Base-by-base conservation (phyloP, 1,140 invertebrate species). In the Procambarus virginalis region DNA sequence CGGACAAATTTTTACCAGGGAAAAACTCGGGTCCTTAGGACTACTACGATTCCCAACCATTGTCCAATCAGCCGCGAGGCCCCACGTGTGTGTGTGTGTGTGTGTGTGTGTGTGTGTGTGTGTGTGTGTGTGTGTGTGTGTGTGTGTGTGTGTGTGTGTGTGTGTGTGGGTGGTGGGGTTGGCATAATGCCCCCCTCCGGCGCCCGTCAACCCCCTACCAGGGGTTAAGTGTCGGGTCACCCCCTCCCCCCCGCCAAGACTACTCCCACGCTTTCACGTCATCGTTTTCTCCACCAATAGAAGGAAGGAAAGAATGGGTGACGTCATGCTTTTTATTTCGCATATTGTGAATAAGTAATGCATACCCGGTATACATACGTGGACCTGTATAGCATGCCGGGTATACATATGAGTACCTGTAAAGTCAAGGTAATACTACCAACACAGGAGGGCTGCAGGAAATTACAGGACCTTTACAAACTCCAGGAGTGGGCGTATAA, bases 151-250 rank as follows among this genome's bases (percentile, higher is more conserved):
- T 80, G 22, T 51, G 85, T 58, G 85, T 79, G 70, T 78, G 84
- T 78, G 51, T 86, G 75, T 77, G 75, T 77, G 75, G 48, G 84
- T 77, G 86, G 78, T 80, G 77, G 68, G n/a, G 83, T 9, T n/a
- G 85, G 55, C 68, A 75, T 82, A 88, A 88, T 88, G 86, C 86
- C 86, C 78, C 85, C 86, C 86, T 88, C 78, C 86, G 1, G n/a
- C 68, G 86, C 77, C 64, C 82, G 86, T 88, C 86, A 88, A 55
- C 64, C 86, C 86, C 86, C 86, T 79, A 76, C 86, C 48, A 82
- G 34, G 86, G 86, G 86, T 88, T 88, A 81, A 88, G 64, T 82
- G 64, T 73, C 12, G 86, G 86, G 86, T 88, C 86, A 88, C 64
- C 86, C 17, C 60, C 60, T 46, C 17, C 60, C 45, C 77, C 76